A percentile compares a stretch with the other conserved stretches of the same genome.
Conservation (phyloP, 2,797 vertebrate species). For the Smutsia gigantea region DNA sequence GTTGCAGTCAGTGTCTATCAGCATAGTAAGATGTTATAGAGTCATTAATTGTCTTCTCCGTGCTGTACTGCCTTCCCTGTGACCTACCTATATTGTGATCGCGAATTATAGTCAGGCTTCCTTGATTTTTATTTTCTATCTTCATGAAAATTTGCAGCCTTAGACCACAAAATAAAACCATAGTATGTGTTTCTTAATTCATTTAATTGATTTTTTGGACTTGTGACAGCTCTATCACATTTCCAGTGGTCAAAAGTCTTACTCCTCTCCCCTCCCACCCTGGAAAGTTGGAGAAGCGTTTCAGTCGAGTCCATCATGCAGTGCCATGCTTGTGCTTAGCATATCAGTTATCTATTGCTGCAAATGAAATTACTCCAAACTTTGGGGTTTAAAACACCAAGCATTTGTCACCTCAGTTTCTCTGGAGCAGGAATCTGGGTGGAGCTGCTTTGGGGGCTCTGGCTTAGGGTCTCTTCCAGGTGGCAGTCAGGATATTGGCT, state of each 20-base stretch:
- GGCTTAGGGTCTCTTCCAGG: background rate
- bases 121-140: background rate
- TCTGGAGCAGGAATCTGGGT: background rate
- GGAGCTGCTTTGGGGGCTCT: background rate
- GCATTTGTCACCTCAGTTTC: background rate
- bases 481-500: background rate
- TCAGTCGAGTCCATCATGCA: background rate
- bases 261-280: accelerated
- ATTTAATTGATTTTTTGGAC: background rate
- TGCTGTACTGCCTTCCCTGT: no score
- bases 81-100: no score
- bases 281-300: background rate
- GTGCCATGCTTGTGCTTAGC: background rate
- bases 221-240: background rate
- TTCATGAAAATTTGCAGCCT: background rate
- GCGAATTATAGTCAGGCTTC: background rate
- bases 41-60: no score
- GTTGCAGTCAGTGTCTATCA: no score
- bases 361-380: background rate
- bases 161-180: background rate
- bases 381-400: background rate
- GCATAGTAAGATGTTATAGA: no score
- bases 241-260: background rate
- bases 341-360: background rate
- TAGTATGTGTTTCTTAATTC: background rate